Percentiles rank a stretch among this genome's conserved stretches.
Conservation (phyloP, 2,113 vertebrate genomes). For the Macquaria australasica region DNA sequence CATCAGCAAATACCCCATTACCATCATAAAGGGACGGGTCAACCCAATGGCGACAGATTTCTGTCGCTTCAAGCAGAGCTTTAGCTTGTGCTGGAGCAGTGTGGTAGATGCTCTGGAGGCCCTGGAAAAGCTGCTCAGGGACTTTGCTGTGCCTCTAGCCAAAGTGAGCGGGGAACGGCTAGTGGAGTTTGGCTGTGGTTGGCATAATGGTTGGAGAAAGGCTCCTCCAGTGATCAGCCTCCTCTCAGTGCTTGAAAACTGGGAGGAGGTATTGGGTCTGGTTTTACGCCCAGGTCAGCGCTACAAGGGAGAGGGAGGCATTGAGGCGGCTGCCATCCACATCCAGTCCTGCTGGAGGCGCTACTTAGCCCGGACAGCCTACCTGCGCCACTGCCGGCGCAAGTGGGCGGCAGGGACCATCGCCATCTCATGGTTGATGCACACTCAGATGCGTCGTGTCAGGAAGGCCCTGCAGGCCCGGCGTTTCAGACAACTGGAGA, state of each 20-base stretch:
- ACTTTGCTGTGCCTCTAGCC: slow-evolving; percentile 85
- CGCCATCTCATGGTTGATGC: slow-evolving; percentile 82
- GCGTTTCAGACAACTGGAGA: slow-evolving; percentile 88
- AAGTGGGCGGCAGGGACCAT: slow-evolving; percentile 89
- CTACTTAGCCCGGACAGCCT: slow-evolving; percentile 72
- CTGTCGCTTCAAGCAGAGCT: slow-evolving; percentile 83
- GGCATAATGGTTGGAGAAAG: slow-evolving; percentile 58
- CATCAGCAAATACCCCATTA: slow-evolving; percentile 60
- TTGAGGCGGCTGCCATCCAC: slow-evolving; percentile 75
- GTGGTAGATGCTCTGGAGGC: slow-evolving; percentile 75
- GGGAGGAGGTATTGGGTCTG: slow-evolving; percentile 70
- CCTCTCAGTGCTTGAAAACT: slow-evolving; percentile 85
- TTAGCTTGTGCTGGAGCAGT: slow-evolving; percentile 81
- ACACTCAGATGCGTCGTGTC: slow-evolving; percentile 74
- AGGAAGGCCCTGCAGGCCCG: slow-evolving; percentile 84
- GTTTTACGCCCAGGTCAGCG: slow-evolving; percentile 84
- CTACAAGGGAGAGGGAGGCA: slow-evolving; percentile 85
- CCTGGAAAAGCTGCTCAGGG: slow-evolving; percentile 82
- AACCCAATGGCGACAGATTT: slow-evolving; percentile 81
- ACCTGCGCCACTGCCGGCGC: slow-evolving; percentile 66
- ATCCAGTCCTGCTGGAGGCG: slow-evolving; percentile 87
- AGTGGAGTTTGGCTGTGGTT: slow-evolving; percentile 70
- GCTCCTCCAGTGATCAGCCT: slow-evolving; percentile 63
- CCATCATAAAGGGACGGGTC: slow-evolving; percentile 78
- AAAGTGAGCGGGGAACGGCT: slow-evolving; percentile 77